A percentile compares a stretch with the other conserved stretches of the same genome.
These are phyloP conservation scores for Papilio dardanus DNA, from an alignment of 1,140 invertebrate species.

Conservation along the genomic window DNA sequence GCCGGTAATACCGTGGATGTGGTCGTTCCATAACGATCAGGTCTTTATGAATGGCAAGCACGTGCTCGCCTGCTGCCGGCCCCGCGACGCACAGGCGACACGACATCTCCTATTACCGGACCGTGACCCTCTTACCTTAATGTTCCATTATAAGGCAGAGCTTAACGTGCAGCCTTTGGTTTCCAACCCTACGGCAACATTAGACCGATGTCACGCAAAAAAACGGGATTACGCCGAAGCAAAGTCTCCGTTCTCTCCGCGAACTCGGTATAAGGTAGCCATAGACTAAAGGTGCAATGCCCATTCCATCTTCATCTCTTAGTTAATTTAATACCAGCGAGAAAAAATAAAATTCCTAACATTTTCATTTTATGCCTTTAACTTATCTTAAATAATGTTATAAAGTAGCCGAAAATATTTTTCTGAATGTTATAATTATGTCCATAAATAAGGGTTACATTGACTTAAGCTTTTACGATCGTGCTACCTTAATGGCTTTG, in stretches of 20 bases:
- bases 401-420: not conserved
- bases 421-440: not conserved
- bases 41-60: conserved; percentile 64
- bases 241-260: too few relatives aligned
- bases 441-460: not conserved
- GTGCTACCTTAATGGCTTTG: not conserved
- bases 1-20: conserved; percentile 47
- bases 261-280: too few relatives aligned
- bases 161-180: too few relatives aligned
- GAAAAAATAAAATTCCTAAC: too few relatives aligned
- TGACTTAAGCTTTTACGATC: not conserved
- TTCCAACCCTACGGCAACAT: too few relatives aligned
- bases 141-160: not conserved
- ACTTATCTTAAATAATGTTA: too few relatives aligned
- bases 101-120: conserved; percentile 1
- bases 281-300: not conserved
- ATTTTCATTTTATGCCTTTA: too few relatives aligned
- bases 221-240: too few relatives aligned
- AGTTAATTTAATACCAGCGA: too few relatives aligned
- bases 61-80: conserved; percentile 44
- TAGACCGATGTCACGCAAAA: too few relatives aligned
- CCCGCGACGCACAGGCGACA: not conserved
- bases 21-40: conserved; percentile 50
- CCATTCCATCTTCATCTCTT: not conserved
- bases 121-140: not conserved